Percentiles rank a stretch among this genome's conserved stretches.
Evolutionary conservation across 2,797 vertebrate genomes (phyloP).

Genomic region (Centroberyx gerrardi): DNA sequence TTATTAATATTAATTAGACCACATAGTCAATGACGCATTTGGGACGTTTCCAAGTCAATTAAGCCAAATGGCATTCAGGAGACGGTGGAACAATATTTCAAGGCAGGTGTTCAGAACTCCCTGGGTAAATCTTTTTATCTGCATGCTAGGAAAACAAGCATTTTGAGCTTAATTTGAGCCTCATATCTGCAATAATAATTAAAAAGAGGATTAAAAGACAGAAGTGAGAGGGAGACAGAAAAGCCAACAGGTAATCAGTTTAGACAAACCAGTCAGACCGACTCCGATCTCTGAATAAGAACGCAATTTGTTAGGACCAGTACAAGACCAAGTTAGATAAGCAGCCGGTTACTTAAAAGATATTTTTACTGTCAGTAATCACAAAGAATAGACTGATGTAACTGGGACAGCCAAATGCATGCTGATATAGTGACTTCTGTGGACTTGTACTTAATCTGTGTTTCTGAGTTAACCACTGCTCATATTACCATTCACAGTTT

Average conservation of each 20-base stretch:
- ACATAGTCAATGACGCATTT: conserved; percentile 99
- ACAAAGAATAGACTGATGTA: conserved; percentile 51
- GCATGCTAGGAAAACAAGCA: conserved; percentile 98
- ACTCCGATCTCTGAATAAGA: conserved; percentile 65
- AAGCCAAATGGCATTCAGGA: conserved; percentile 99
- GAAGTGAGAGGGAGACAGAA: conserved; percentile 78
- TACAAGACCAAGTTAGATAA: conserved; percentile 55
- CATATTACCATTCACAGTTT: conserved; percentile 58
- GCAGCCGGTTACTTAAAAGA: conserved; percentile 60
- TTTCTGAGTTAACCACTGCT: conserved; percentile 70
- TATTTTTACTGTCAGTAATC: conserved; percentile 60
- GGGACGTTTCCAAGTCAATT: conserved; percentile 99
- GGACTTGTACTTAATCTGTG: conserved; percentile 52
- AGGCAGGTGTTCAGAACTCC: conserved; percentile 99
- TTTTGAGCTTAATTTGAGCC: conserved; percentile 92
- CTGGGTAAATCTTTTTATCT: conserved; percentile 98
- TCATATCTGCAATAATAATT: conserved; percentile 88
- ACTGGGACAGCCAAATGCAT: conserved; percentile 58
- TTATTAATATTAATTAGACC: conserved; percentile 99
- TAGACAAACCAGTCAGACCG: conserved; percentile 71
- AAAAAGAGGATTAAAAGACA: conserved; percentile 87
- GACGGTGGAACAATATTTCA: conserved; percentile 99
- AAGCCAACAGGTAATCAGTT: conserved; percentile 86
- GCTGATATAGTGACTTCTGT: conserved; percentile 44
- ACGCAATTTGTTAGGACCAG: conserved; percentile 55